Evolutionary conservation across 2,113 vertebrate species (phyloP), one percentile per base, ranked within the genome.

Genomic region (Isurus oxyrinchus): DNA sequence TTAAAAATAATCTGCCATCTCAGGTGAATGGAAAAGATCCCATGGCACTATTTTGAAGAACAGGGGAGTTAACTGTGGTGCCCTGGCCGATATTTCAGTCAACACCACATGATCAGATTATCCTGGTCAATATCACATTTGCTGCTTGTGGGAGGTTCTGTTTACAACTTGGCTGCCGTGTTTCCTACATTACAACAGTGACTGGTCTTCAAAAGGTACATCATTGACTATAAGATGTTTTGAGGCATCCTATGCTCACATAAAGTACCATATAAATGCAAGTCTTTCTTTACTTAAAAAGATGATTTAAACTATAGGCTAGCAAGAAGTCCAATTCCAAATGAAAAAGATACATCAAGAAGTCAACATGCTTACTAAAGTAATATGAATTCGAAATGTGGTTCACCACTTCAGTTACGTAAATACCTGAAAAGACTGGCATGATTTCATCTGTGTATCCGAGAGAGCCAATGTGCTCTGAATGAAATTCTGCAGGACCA

Each of bases 381-480:
- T n/a, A 31, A 61, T 2, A 1, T 59, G 57, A n/a, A 63, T 93
- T 5, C 21, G 35, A 63, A 19, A 63, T 40, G 59, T 16, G 27
- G 11, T 90, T 57, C 59, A n/a, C n/a, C 35, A 21, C 21, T 13
- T n/a, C 16, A 94, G 6, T 1, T 95, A 25, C 55, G 81, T 40
- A 63, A 72, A 96, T 97, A 99, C 99, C 98, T 99, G 99, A 96
- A 99, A 99, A 0, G 99, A 99, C 96, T 98, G 98, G 96, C 97
- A 98, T 90, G 98, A 98, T 97, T 99, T 98, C 98, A 99, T 99
- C 97, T 99, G 99, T 96, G 96, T 98, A 97, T 99, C 99, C 0
- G 98, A 99, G 97, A 99, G 99, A 81, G 98, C 98, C 97, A 99
- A 95, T 0, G 99, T 99, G 97, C 99, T 99, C 97, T 99, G 99